Evolutionary conservation across 1,140 invertebrate genomes (phyloP), one percentile per base, ranked within the genome.

Genomic region (Leptinotarsa defecta): DNA sequence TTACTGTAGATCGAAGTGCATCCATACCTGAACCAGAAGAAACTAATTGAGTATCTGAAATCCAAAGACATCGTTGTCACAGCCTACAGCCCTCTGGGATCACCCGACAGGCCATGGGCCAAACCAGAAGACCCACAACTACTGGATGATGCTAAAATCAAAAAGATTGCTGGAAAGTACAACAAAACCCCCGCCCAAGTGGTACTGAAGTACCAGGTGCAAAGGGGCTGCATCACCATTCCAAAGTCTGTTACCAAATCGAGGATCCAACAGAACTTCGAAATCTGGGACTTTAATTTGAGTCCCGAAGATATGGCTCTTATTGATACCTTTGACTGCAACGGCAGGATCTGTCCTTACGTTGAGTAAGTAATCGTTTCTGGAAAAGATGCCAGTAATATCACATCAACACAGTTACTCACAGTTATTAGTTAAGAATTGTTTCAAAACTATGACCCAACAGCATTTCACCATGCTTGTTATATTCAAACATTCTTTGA

Each of bases 11-110:
- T 96, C 68, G 96, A 98, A 85, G 92, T 92, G 75, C 94, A 98
- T 85, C 93, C 93, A 0, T 96, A 96, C 82, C 87, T 97, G 57
- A 93, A 91, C 76, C 95, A 98, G 83, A 87, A 88, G 3, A 90
- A 92, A 76, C 84, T 98, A 20, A 87, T 91, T 15, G 88, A 91
- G 1, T 95, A 93, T 81, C 96, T 94, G 80, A 86, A 89, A 22
- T 79, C 86, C 13, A 88, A 90, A 49, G 86, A 88, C 8, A 92
- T 98, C 34, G 84, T 87, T 8, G 83, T 98, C 1, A 95, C 91
- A 1, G 94, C 93, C 15, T 98, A 94, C 86, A 92, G 92, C 76
- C 93, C 94, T 0, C 86, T 98, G 3, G 95, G 94, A 15, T 88
- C 91, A 84, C 80, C 89, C 69, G 86, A 88, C 86, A 83, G 89